Base-by-base conservation (phyloP, 2,113 vertebrate genomes). In the Marmota monax region DNA sequence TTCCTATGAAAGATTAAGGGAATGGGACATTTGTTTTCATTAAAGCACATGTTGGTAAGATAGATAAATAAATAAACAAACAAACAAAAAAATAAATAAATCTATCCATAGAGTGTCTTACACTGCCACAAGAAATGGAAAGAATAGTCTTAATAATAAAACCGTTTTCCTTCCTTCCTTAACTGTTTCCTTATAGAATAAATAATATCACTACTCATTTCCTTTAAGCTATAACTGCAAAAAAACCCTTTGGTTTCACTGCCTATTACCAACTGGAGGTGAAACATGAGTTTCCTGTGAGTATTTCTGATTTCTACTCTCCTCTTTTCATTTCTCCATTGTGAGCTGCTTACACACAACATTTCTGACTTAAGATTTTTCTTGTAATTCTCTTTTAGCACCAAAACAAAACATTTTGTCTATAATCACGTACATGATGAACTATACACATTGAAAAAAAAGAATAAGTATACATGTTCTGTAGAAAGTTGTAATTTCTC, bases 131-230 rank as follows among this genome's bases (percentile, higher is more conserved):
- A 63, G 8, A 85, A 93, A 87, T 37, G 70, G 13, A 80, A 22
- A 90, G 88, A 72, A 76, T 45, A 18, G 92, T 45, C 78, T 96
- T 53, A 89, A 74, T 73, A n/a, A 96, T 69, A n/a, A 96, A 96
- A 12, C 88, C 5, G 25, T 6, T 92, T 56, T 96, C 82, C 0
- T 20, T 96, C 45, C 93, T 84, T 29, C 34, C 78, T 97, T 97
- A 95, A 80, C 25, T 42, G 78, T 84, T 97, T 94, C 48, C 51
- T 90, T 48, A 39, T 84, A 20, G 51, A 86, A 82, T 90, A 48
- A 61, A 32, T 96, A 8, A 85, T 51, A 74, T 89, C 53, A 90
- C 7, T 80, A 48, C 20, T 92, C 1, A 48, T 70, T 88, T 94
- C 61, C 94, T 95, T 95, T 82, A 48, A 96, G 3, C 29, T 79